Base-by-base conservation (phyloP, 2,113 vertebrate genomes). In the Centrocercus urophasianus region DNA sequence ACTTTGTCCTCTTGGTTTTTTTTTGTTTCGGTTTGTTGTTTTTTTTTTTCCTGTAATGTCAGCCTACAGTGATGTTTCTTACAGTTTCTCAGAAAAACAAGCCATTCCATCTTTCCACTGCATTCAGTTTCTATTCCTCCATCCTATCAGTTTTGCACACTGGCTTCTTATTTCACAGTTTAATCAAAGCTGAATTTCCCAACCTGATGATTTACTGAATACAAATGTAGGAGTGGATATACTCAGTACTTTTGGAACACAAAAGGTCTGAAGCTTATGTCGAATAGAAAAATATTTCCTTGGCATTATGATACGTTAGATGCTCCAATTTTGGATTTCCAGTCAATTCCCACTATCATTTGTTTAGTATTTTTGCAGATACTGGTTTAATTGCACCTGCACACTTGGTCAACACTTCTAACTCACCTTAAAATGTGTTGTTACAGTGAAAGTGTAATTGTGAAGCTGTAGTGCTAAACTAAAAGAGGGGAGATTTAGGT, bases 361-460 rank as follows among this genome's bases (percentile, higher is more conserved):
- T 38, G 34, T 56, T 76, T 83, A 77, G 70, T 88, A 27, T 66
- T 85, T 91, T 81, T 80, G 76, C 70, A 83, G 86, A 42, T 71
- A 66, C 66, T 90, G 25, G 18, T 77, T 72, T 94, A 93, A 83
- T 76, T 93, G 42, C 76, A 86, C 85, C 56, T 93, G 79, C 86
- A 88, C 42, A 14, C 32, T 74, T 71, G 27, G 59, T 93, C 50
- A 77, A 36, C 47, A 25, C 56, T 92, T 65, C 61, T 88, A 90
- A 56, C 22, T 85, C 69, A 71, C 75, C 65, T 66, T 42, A 88
- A 88, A 93, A 69, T 8, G 2, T 73, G 54, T 47, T 1, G 0
- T 77, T 66, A 36, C 6, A 4, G 27, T 67, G 57, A 48, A 88
- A 83, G 80, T 38, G 21, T 64, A 84, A 64, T 72, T 90, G 50